Base-by-base conservation (phyloP, 2,113 vertebrate genomes). In the Myodes glareolus region DNA sequence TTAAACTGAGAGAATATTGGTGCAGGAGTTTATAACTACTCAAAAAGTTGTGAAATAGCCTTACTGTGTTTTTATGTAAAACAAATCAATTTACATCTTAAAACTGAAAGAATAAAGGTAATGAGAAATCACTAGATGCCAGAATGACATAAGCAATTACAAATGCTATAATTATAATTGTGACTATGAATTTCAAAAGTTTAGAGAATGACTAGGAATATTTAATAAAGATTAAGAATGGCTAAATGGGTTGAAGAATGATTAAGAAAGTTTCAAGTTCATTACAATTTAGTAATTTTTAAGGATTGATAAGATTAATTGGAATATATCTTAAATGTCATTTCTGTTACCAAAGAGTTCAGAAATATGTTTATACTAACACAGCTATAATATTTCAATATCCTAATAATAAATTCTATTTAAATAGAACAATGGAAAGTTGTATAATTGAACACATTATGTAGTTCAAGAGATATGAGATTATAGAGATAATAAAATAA, bases 231-330 rank as follows among this genome's bases (percentile, higher is more conserved):
- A 92, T 89, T 94, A 84, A 72, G 21, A 92, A 68, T 55, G 11
- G 19, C 91, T 92, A 70, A 92, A 92, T 11, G 16, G 45, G 50
- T 90, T 94, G 72, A 91, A 45, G 27, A 76, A 91, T 36, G 88
- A 39, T 81, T 61, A 81, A 27, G 27, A 36, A 33, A 88, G 33
- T 68, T 76, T 76, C 39, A n/a, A 27, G 21, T 85, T 65, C 84
- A 92, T 88, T 42, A 84, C 68, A 25, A 88, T 42, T 92, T 82
- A 80, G 78, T 52, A 91, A 73, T 89, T 10, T 72, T 70, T 84
- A 73, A 39, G n/a, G n/a, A 88, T 68, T 8, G 1, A 67, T 72
- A 47, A 36, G 67, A 87, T 85, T 61, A 65, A 84, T 72, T 93
- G 10, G 45, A 76, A 65, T 63, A n/a, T 11, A 92, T 89, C 17